A percentile compares a stretch with the other conserved stretches of the same genome.
phyloP scores from a whole-genome alignment of 2,888 invertebrate genomes.

The Clivina fossor region DNA sequence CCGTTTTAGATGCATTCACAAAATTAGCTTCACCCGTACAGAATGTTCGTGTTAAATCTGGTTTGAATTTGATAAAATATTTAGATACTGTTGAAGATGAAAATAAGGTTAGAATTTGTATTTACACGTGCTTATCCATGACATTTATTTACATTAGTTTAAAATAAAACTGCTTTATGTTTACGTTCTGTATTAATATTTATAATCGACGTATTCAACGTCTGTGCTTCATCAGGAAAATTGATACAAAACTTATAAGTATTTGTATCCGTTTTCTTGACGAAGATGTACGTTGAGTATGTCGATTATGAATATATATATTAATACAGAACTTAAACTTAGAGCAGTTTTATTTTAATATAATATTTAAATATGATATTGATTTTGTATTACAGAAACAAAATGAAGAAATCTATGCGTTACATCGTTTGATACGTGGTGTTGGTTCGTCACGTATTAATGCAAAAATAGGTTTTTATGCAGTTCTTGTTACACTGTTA shows the following conservation, averaged over 20 bases:
- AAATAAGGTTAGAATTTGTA: slow-evolving; percentile 51
- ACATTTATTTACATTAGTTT: slow-evolving; percentile 19
- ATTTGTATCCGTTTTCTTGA: no score
- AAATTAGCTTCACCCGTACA: slow-evolving; percentile 51
- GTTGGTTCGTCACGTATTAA: slow-evolving; percentile 67
- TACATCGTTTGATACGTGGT: slow-evolving; percentile 71
- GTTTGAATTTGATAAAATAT: slow-evolving; percentile 51
- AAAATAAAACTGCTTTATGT: no score
- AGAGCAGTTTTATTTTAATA: no score
- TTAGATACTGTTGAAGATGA: slow-evolving; percentile 47
- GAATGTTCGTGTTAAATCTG: slow-evolving; percentile 51
- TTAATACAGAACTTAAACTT: no score
- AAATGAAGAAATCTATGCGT: slow-evolving; percentile 65
- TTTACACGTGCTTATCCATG: slow-evolving; percentile 27
- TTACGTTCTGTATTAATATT: no score
- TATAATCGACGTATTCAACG: no score
- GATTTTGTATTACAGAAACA: slow-evolving; percentile 55
- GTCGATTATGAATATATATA: no score
- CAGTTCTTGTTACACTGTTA: slow-evolving; percentile 66
- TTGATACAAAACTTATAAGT: no score
- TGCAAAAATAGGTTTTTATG: slow-evolving; percentile 69
- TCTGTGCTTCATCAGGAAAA: no score
- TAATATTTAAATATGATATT: no score
- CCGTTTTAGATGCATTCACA: slow-evolving; percentile 54
- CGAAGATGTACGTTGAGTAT: no score